Base-by-base conservation (phyloP, 2,888 invertebrate genomes). In the Stictocephala bisonia region DNA sequence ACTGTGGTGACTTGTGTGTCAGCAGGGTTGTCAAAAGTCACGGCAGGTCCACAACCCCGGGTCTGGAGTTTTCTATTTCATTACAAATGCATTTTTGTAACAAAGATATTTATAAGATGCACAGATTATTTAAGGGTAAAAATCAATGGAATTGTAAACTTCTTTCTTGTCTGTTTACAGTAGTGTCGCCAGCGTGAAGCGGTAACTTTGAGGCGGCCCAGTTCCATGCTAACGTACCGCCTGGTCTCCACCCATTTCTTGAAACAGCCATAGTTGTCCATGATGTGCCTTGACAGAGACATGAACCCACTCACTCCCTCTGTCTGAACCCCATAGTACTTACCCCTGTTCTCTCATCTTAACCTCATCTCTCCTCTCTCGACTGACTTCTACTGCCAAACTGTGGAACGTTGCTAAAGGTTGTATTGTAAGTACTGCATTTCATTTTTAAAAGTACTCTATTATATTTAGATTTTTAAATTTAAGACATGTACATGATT, bases 191-290 rank as follows among this genome's bases (percentile, higher is more conserved):
- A 29, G 64, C 11, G 64, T 64, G 44, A 44, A 64, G 64, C 40
- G 64, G 44, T 40, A 41, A 64, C 27, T 44, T 44, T 44, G 41
- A 18, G 35, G 22, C 41, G 72, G 53, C 80, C 80, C 82, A 83
- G 81, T 82, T 82, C 83, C 87, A 95, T 95, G 95, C 93, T 95
- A 90, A 94, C 93, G 87, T 91, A 95, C 91, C 92, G 94, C 88
- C 89, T 95, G 83, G 94, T 95, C 80, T 94, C 95, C 85, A 95
- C 94, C 84, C 95, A 95, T 86, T 95, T 95, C 86, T 87, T 95
- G 86, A 95, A 95, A 87, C 95, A 95, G 86, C 95, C 95, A 90
- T 95, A 94, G 91, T 89, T 88, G 82, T 81, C 81, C 84, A 86
- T 82, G 84, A 89, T 90, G 92, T 92, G 91, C 87, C 90, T 91